phyloP scores from a whole-genome alignment of 2,113 vertebrate genomes.

The Bothrops jararaca region DNA sequence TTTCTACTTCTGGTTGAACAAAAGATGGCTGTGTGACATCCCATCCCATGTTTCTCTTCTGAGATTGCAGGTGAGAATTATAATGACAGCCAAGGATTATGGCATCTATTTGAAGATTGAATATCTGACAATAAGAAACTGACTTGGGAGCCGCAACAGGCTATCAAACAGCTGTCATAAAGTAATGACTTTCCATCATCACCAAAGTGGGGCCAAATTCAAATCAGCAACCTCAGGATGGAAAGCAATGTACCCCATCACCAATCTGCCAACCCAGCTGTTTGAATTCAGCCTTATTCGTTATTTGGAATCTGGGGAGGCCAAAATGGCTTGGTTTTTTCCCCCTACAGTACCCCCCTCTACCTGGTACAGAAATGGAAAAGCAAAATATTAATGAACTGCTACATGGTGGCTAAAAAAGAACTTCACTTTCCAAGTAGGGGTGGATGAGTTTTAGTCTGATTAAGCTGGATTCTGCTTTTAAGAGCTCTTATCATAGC shows the following conservation, averaged over 20 bases:
- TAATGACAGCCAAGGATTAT: background rate
- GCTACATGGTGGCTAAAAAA: background rate
- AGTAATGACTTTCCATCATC: background rate
- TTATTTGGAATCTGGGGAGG: background rate
- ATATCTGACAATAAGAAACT: background rate
- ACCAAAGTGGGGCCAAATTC: background rate
- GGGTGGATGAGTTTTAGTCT: background rate
- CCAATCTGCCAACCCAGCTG: background rate
- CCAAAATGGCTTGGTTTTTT: background rate
- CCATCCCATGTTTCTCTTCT: background rate
- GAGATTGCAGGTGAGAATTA: background rate
- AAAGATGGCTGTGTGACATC: background rate
- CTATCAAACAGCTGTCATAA: background rate
- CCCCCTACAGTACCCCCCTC: background rate
- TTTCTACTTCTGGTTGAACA: background rate
- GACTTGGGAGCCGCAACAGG: background rate
- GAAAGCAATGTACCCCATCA: background rate
- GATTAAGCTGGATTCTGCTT: background rate
- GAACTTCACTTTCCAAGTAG: background rate
- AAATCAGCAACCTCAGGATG: background rate
- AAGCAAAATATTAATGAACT: background rate
- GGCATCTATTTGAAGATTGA: background rate
- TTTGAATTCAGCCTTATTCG: background rate
- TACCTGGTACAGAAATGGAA: background rate
- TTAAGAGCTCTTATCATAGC: background rate